Percentiles rank a stretch among this genome's conserved stretches.
Conservation (phyloP, 2,888 invertebrate species). For the Beris morrisii region DNA sequence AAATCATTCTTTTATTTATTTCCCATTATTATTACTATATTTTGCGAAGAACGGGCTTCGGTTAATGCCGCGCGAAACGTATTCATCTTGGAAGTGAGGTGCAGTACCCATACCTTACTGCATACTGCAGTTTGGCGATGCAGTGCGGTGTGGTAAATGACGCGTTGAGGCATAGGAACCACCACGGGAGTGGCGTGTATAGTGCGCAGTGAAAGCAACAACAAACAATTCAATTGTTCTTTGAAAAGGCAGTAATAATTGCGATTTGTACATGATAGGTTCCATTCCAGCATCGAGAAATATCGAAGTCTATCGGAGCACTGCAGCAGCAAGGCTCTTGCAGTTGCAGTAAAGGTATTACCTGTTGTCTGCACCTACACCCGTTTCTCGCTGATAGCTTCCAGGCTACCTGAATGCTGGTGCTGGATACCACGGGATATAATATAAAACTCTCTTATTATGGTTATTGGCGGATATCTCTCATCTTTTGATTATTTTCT, state of each 20-base stretch:
- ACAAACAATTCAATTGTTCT: slow-evolving; percentile 42
- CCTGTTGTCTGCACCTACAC: slow-evolving; percentile 32
- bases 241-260: slow-evolving; percentile 37
- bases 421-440: neutral
- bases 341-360: slow-evolving; percentile 26
- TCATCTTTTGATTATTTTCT: slow-evolving; percentile 39
- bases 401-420: slow-evolving; percentile 10
- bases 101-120: neutral
- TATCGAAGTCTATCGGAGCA: slow-evolving; percentile 31
- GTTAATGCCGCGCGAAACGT: slow-evolving; percentile 6
- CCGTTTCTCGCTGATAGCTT: slow-evolving; percentile 17
- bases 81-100: slow-evolving; percentile 12
- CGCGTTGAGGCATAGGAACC: slow-evolving; percentile 2
- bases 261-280: slow-evolving; percentile 40
- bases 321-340: slow-evolving; percentile 8
- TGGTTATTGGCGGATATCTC: slow-evolving; percentile 40
- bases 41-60: slow-evolving; percentile 17
- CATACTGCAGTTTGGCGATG: neutral
- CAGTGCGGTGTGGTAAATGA: no score
- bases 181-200: slow-evolving; percentile 20
- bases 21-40: slow-evolving; percentile 40
- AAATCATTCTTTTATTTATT: slow-evolving; percentile 41
- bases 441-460: slow-evolving; percentile 36
- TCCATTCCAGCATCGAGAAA: slow-evolving; percentile 32
- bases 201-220: slow-evolving; percentile 32